Conservation (phyloP, 1,140 invertebrate genomes). For the Zaprionus tsacasi region DNA sequence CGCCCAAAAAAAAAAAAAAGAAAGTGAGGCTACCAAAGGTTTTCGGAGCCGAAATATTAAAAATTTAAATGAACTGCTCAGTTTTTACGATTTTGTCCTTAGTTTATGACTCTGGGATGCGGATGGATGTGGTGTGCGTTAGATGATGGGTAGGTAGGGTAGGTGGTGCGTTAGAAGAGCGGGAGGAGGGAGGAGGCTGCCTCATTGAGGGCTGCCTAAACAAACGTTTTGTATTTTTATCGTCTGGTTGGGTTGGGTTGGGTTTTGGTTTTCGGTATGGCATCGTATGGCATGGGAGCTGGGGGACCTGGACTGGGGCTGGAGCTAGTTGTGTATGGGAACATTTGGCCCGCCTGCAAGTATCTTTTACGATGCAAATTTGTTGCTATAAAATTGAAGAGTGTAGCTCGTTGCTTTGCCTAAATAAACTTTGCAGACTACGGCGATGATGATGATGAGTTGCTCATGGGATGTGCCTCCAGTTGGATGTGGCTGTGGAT, state of each 20-base stretch:
- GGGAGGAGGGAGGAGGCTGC: not conserved
- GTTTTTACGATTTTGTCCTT: slow-evolving; percentile 82
- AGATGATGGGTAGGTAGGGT: not conserved
- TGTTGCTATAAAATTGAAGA: slow-evolving; percentile 83
- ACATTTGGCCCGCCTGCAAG: slow-evolving; percentile 43
- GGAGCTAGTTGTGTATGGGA: slow-evolving; percentile 48
- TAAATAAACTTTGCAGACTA: slow-evolving; percentile 82
- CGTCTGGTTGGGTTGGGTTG: slow-evolving; percentile 52
- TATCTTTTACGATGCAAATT: slow-evolving; percentile 82
- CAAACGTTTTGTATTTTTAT: slow-evolving; percentile 82
- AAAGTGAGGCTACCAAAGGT: slow-evolving; percentile 55
- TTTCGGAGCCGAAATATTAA: slow-evolving; percentile 71
- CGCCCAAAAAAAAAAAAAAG: slow-evolving; percentile 20
- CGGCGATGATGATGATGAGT: slow-evolving; percentile 74
- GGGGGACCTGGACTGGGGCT: not conserved
- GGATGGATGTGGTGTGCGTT: slow-evolving; percentile 27
- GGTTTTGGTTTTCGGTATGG: not conserved
- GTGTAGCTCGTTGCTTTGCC: slow-evolving; percentile 70
- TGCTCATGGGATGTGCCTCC: slow-evolving; percentile 16
- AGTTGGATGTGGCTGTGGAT: slow-evolving; percentile 25
- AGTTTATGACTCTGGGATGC: slow-evolving; percentile 64
- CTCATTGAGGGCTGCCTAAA: slow-evolving; percentile 65
- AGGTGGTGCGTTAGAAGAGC: not conserved
- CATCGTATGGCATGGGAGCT: not conserved
- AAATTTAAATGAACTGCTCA: slow-evolving; percentile 82